Base-by-base conservation (phyloP, 2,888 invertebrate genomes). In the Miltochrista miniata region DNA sequence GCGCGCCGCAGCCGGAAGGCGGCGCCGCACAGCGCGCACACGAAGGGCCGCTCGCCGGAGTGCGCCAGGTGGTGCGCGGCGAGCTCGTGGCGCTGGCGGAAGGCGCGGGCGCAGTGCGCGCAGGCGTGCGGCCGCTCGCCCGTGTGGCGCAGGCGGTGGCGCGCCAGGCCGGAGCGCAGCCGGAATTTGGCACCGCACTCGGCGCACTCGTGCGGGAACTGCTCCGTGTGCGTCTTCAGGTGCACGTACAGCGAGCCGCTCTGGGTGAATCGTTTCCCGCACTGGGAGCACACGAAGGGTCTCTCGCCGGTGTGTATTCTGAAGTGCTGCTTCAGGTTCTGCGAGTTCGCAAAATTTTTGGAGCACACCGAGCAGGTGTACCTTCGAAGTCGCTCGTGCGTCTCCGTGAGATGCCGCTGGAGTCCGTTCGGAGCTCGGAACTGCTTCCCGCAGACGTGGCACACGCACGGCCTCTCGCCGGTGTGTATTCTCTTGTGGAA, bases 391-490 rank as follows among this genome's bases (percentile, higher is more conserved):
- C 93, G 90, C 61, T 93, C 92, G 79, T 95, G 95, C 1, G 94
- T 94, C 64, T 94, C 93, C 15, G 92, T 87, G 18, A 94, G 67
- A 69, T 95, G 95, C 1, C 94, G 84, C 40, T 92, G 92, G 24
- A 95, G 79, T 0, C 94, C 94, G 77, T 93, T 93, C 12, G 93
- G 93, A n/a, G 94, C 93, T 15, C 94, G 87, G 79, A 95, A 95
- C 70, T 93, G 93, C 64, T 93, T 94, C 2, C 94, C 94, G 74
- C 95, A 95, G 14, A 94, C 71, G 74, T 95, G 94, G 69, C 95
- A 95, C 51, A 93, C 93, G 76, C 93, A 94, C 1, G 94, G 93
- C 41, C 93, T 86, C 78, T 94, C 94, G 1, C 94, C 94, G 7
- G 94, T 93, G 73, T 95, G 94, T 48, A 94, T 94, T 11, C 94